A percentile compares a stretch with the other conserved stretches of the same genome.
phyloP scores from a whole-genome alignment of 2,888 invertebrate genomes.

The Heliothis peltigera region DNA sequence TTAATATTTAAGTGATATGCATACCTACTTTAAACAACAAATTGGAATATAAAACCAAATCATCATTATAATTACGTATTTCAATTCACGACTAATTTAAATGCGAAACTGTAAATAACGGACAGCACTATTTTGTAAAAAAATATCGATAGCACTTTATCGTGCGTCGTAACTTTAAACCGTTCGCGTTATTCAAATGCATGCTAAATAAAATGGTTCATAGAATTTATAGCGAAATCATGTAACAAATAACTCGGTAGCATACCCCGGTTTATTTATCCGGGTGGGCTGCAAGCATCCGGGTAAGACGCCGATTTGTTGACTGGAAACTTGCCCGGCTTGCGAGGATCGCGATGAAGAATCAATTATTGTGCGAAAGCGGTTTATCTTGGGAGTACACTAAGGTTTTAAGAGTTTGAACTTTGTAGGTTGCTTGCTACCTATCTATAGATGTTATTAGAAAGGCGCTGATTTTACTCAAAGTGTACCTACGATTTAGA shows the following conservation, averaged over 20 bases:
- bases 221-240: constrained; percentile 35
- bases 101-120: background rate
- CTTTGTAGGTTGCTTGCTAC: constrained; percentile 5
- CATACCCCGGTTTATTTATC: constrained; percentile 40
- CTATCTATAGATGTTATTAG: background rate
- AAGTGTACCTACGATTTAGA: too few relatives aligned
- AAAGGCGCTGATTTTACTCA: too few relatives aligned
- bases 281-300: constrained; percentile 26
- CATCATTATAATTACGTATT: background rate
- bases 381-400: constrained; percentile 28
- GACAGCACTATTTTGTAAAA: background rate
- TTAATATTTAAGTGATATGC: background rate
- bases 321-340: constrained; percentile 37
- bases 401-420: constrained; percentile 4
- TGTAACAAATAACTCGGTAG: constrained; percentile 41
- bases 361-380: constrained; percentile 40
- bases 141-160: constrained; percentile 6
- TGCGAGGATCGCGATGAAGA: constrained; percentile 31
- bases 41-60: background rate
- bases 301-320: constrained; percentile 52
- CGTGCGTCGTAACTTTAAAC: constrained; percentile 11
- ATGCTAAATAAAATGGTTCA: constrained; percentile 23
- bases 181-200: constrained; percentile 22
- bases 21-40: background rate
- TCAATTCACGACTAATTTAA: background rate